Evolutionary conservation across 1,140 invertebrate genomes (phyloP).

Genomic region (Drosophila parvula): DNA sequence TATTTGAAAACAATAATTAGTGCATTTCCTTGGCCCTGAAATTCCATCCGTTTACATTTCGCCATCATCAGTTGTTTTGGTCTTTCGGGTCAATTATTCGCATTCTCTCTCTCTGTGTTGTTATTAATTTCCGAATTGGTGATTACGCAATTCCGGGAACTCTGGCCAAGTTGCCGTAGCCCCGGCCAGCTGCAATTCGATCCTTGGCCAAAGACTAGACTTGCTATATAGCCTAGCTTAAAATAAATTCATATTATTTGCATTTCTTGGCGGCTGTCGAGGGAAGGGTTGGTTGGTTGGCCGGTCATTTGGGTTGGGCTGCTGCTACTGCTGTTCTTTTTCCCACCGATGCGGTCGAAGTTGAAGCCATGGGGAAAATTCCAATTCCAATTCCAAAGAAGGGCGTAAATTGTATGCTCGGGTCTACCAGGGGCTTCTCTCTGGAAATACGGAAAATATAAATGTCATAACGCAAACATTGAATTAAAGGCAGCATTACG

Average conservation of each 20-base stretch:
- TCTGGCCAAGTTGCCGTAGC: too few species aligned
- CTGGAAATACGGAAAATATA: neutral
- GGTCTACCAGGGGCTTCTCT: neutral
- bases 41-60: conserved; percentile 24
- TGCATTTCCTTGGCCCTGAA: conserved; percentile 2
- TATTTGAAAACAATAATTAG: neutral
- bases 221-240: conserved; percentile 1
- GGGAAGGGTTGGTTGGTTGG: neutral
- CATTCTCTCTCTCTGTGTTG: conserved; percentile 11
- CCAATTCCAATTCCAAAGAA: neutral
- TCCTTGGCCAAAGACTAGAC: conserved; percentile 12
- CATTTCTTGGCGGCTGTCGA: conserved; percentile 23
- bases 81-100: conserved; percentile 26
- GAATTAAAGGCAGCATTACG: neutral
- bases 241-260: conserved; percentile 65
- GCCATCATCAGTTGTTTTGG: neutral
- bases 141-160: conserved; percentile 41
- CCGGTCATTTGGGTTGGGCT: neutral
- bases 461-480: neutral
- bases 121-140: conserved; percentile 46
- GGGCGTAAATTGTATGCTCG: neutral
- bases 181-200: conserved; percentile 15
- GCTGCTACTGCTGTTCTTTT: conserved; percentile 22
- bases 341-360: conserved; percentile 5
- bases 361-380: too few species aligned